Percentiles rank a stretch among this genome's conserved stretches.
Evolutionary conservation across 1,140 invertebrate species (phyloP).

Genomic region (Phocides pigmalion): DNA sequence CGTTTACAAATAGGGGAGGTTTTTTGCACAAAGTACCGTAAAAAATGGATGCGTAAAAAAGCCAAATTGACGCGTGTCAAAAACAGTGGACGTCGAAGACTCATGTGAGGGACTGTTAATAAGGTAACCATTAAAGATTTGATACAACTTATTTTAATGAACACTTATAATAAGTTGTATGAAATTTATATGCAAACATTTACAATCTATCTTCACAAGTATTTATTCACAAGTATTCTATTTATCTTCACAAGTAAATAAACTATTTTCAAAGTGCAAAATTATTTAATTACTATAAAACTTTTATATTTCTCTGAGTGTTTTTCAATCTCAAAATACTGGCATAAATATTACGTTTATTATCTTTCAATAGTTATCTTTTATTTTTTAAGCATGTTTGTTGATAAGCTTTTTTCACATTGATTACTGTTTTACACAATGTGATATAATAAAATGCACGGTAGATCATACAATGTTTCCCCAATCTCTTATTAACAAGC

Average conservation of each 20-base stretch:
- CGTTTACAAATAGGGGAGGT: conserved; percentile 74
- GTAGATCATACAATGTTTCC: background rate
- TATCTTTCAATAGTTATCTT: too few relatives aligned
- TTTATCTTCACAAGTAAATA: too few relatives aligned
- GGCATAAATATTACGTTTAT: too few relatives aligned
- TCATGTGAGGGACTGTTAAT: conserved; percentile 1
- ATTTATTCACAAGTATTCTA: too few relatives aligned
- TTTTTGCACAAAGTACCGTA: conserved; percentile 55
- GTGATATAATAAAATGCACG: background rate
- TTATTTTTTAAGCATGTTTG: too few relatives aligned
- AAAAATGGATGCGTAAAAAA: conserved; percentile 57
- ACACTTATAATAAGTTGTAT: background rate
- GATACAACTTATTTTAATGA: background rate
- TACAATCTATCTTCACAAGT: too few relatives aligned
- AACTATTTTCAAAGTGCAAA: too few relatives aligned
- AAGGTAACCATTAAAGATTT: background rate
- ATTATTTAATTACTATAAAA: too few relatives aligned
- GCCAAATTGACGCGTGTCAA: conserved; percentile 59
- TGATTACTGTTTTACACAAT: background rate
- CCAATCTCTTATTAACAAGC: conserved; percentile 12
- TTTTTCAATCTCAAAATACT: too few relatives aligned
- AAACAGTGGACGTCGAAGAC: conserved; percentile 44
- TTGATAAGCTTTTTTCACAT: too few relatives aligned
- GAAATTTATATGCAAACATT: too few relatives aligned
- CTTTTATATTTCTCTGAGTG: too few relatives aligned